These are phyloP conservation scores for Ceryle rudis DNA, from an alignment of 2,797 vertebrate genomes.

Conservation along the genomic window DNA sequence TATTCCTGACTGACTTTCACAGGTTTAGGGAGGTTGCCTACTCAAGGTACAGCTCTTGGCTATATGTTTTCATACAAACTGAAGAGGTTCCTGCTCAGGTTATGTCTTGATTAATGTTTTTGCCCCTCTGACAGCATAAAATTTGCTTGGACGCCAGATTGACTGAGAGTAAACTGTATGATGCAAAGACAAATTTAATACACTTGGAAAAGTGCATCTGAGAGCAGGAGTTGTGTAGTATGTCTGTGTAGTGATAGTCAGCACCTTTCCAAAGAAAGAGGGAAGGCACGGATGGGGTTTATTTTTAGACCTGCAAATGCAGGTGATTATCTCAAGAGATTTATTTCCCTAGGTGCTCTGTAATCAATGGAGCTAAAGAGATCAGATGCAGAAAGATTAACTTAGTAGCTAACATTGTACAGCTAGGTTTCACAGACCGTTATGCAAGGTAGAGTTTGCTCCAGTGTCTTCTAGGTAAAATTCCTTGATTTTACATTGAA, in stretches of 20 bases:
- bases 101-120: background rate
- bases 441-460: background rate
- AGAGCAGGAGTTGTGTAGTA: background rate
- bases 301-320: background rate
- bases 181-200: background rate
- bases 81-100: background rate
- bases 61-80: background rate
- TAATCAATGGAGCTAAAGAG: background rate
- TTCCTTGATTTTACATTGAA: background rate
- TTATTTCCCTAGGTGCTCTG: background rate
- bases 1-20: background rate
- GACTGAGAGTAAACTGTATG: background rate
- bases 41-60: background rate
- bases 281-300: background rate
- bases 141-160: background rate
- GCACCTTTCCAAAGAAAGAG: background rate
- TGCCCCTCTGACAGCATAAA: background rate
- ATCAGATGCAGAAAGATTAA: background rate
- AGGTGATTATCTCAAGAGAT: background rate
- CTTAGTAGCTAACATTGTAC: background rate
- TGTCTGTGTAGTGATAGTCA: rapidly evolving
- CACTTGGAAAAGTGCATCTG: background rate
- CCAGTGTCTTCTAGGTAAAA: background rate
- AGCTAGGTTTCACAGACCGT: background rate
- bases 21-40: background rate